A percentile compares a stretch with the other conserved stretches of the same genome.
phyloP scores from a whole-genome alignment of 2,113 vertebrate genomes.

The Plotosus lineatus region DNA sequence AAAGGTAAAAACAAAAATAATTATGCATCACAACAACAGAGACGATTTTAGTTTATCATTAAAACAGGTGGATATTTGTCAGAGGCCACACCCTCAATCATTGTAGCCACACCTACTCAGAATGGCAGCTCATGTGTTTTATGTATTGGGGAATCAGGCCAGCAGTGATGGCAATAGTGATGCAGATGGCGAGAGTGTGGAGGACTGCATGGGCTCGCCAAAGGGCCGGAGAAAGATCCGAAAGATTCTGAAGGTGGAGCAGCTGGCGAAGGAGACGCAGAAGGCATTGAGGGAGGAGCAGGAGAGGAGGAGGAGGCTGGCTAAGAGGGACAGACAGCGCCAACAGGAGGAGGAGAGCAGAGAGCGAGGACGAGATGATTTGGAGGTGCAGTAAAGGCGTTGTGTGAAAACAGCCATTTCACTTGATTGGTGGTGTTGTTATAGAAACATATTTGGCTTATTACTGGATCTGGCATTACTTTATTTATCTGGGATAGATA shows the following conservation, averaged over 20 bases:
- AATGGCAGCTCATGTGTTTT: not conserved
- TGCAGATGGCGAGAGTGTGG: not conserved
- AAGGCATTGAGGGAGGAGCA: slow-evolving; percentile 93
- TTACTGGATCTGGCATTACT: too few relatives aligned
- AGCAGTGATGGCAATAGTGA: not conserved
- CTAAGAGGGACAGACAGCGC: slow-evolving; percentile 85
- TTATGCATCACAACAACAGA: not conserved
- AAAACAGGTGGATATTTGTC: not conserved
- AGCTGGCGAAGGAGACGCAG: slow-evolving; percentile 88
- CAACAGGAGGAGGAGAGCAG: slow-evolving; percentile 74
- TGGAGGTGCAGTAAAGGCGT: slow-evolving; percentile 30
- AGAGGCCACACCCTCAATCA: not conserved
- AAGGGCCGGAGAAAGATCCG: slow-evolving; percentile 94
- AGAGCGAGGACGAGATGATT: slow-evolving; percentile 71
- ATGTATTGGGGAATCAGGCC: not conserved
- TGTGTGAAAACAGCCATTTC: not conserved
- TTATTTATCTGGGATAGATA: too few relatives aligned
- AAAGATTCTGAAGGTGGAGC: slow-evolving; percentile 87
- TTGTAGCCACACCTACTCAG: not conserved
- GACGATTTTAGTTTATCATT: too few relatives aligned
- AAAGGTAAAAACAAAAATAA: slow-evolving; percentile 7
- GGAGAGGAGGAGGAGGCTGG: slow-evolving; percentile 87
- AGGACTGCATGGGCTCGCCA: slow-evolving; percentile 75
- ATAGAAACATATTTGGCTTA: not conserved
- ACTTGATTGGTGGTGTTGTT: not conserved